Base-by-base conservation (phyloP, 2,888 invertebrate species). In the Hipparchia sbordonii region DNA sequence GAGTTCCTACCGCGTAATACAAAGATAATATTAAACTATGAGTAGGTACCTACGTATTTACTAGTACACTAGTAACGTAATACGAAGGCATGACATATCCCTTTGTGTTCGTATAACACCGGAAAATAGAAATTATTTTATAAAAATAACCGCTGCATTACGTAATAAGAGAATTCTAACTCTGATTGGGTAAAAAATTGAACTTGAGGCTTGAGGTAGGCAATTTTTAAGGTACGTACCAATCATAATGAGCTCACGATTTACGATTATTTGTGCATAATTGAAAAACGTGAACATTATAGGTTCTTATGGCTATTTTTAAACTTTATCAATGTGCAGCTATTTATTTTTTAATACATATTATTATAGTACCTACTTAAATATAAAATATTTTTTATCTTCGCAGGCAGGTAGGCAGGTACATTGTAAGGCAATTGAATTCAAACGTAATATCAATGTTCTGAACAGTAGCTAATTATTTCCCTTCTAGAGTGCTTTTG, bases 21-120 rank as follows among this genome's bases (percentile, higher is more conserved):
- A 39, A 39, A 39, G 39, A 39, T 39, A 39, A 39, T 39, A 39
- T 39, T 39, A 39, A 39, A 39, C 39, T 39, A 39, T 39, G 23
- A 23, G 23, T n/a, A n/a, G n/a, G n/a, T 23, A 23, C 23, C 23
- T 23, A 23, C 23, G 23, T 23, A 23, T 23, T 23, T 23, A 23
- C 23, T 23, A 39, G 5, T 39, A 39, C 5, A 39, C 39, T 39
- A 39, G 5, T 39, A 39, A 39, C 57, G 52, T 13, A 61, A 54
- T 68, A 51, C 52, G 45, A 61, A 73, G 60, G 60, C 57, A 69
- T 69, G 72, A 68, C 57, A 69, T 63, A 59, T 67, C 59, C 65
- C 66, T 75, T 72, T 75, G 67, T 75, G 33, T 65, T 68, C 67
- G 33, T 2, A 54, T 61, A 65, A 61, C 65, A 70, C 70, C 60